Evolutionary conservation across 2,113 vertebrate genomes (phyloP).

Genomic region (Emydocephalus ijimae): DNA sequence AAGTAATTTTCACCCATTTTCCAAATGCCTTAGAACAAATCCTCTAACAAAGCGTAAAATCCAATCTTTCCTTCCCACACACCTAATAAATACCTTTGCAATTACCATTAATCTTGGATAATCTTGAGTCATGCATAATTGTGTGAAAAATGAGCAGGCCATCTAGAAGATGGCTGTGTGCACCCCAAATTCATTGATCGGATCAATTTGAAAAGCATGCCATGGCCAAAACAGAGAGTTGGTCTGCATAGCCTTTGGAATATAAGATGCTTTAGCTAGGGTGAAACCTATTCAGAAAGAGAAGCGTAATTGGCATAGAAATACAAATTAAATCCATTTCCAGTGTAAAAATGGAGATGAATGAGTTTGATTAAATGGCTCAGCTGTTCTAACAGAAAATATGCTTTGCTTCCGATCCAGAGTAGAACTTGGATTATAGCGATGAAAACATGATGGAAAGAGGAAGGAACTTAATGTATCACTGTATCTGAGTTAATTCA

Average conservation of each 20-base stretch:
- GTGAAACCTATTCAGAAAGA: not conserved
- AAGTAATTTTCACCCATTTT: not conserved
- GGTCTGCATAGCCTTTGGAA: not conserved
- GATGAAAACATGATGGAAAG: not conserved
- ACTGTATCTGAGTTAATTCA: not conserved
- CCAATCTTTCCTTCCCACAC: not conserved
- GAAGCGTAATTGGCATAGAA: not conserved
- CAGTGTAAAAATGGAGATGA: not conserved
- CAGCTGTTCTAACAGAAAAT: not conserved
- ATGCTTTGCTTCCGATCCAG: not conserved
- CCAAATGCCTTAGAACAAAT: not conserved
- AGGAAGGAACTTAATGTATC: not conserved
- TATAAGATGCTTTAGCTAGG: not conserved
- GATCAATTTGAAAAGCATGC: not conserved
- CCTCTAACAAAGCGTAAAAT: not conserved
- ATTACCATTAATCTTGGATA: constrained; percentile 1
- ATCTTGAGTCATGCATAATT: not conserved
- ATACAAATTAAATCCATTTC: not conserved
- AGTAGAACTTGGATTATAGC: not conserved
- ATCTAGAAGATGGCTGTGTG: not conserved
- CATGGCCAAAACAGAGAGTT: not conserved
- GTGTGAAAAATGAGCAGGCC: not conserved
- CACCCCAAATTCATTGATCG: not conserved
- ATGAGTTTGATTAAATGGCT: not conserved
- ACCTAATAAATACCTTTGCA: not conserved